Conservation (phyloP, 2,113 vertebrate species). For the Chiloscyllium plagiosum region DNA sequence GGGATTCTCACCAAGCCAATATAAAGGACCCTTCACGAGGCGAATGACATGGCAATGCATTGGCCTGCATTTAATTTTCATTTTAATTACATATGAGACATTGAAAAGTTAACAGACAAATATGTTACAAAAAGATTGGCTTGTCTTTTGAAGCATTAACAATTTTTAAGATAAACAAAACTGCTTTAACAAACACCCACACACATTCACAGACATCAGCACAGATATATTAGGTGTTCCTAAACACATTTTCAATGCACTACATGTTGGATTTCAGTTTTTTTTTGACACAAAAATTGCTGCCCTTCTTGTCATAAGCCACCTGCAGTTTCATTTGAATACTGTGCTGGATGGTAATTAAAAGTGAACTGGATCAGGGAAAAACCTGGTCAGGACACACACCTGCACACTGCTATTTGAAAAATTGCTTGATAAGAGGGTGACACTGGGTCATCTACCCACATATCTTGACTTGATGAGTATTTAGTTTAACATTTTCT, state of each 20-base stretch:
- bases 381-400: neutral
- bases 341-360: neutral
- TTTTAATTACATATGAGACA: neutral
- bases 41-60: neutral
- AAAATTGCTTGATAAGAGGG: neutral
- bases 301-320: neutral
- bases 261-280: neutral
- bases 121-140: neutral
- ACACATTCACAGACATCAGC: conserved; percentile 12
- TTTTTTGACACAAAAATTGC: no score
- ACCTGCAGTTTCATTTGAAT: neutral
- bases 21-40: neutral
- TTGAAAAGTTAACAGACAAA: conserved; percentile 27
- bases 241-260: neutral
- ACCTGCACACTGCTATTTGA: neutral
- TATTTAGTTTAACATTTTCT: neutral
- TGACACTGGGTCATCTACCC: neutral
- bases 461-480: neutral
- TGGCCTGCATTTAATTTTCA: conserved; percentile 16
- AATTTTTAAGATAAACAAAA: conserved; percentile 29
- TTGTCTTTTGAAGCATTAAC: conserved; percentile 26
- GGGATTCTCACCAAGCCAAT: neutral
- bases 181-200: conserved; percentile 25
- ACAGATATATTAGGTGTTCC: neutral
- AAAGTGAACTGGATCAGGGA: neutral